A percentile compares a stretch with the other conserved stretches of the same genome.
These are phyloP conservation scores for Phyto melanocephala DNA, from an alignment of 2,888 invertebrate species.

Conservation along the genomic window DNA sequence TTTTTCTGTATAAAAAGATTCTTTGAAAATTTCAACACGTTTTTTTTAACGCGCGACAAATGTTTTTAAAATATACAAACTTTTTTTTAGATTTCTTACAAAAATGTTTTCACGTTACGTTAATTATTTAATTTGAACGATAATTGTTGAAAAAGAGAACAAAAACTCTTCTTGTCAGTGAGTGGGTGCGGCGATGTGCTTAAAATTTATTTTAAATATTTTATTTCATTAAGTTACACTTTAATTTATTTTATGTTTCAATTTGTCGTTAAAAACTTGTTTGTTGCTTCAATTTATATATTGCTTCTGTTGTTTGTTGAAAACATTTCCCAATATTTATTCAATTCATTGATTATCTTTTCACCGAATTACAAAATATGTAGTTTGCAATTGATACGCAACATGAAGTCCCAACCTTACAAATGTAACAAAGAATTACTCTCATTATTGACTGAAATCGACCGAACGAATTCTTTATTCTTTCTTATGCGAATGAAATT, in stretches of 20 bases:
- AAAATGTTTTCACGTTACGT: background rate
- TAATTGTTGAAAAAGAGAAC: background rate
- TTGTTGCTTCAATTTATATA: constrained; percentile 26
- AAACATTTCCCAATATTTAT: constrained; percentile 41
- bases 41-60: background rate
- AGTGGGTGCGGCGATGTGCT: constrained; percentile 7
- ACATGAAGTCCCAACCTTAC: constrained; percentile 56
- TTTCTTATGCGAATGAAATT: background rate
- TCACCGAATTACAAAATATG: constrained; percentile 8
- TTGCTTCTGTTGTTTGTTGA: constrained; percentile 29
- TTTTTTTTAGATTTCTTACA: background rate
- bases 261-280: background rate
- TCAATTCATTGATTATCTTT: constrained; percentile 24
- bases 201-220: constrained; percentile 22
- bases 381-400: constrained; percentile 54
- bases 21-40: too few relatives aligned
- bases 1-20: too few relatives aligned
- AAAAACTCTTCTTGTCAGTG: background rate
- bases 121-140: constrained; percentile 3
- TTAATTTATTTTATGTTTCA: background rate
- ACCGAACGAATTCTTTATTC: background rate
- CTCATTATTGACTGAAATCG: constrained; percentile 29
- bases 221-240: constrained; percentile 22
- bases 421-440: constrained; percentile 29
- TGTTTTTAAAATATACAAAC: too few relatives aligned